Conservation (phyloP, 2,888 invertebrate species). For the Cantharis lateralis region DNA sequence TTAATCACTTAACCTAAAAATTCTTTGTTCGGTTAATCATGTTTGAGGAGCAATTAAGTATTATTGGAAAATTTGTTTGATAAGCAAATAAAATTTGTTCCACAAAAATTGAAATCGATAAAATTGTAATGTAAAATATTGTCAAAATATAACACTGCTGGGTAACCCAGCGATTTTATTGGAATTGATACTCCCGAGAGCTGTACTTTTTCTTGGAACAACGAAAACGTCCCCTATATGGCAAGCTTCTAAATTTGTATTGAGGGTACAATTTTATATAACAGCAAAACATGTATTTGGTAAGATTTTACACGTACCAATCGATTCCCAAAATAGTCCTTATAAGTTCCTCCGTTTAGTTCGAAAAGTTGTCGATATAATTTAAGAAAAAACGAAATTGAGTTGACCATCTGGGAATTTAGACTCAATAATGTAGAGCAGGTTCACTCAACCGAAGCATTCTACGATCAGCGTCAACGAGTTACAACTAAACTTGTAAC, state of each 20-base stretch:
- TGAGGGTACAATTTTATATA: conserved; percentile 2
- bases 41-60: not conserved
- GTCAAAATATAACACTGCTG: not conserved
- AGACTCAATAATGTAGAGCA: conserved; percentile 11
- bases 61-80: not conserved
- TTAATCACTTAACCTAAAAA: not conserved
- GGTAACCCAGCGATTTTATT: not conserved
- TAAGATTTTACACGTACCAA: conserved; percentile 11
- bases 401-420: conserved; percentile 19
- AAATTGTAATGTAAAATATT: not conserved
- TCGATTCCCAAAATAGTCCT: conserved; percentile 9
- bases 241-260: not conserved
- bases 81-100: not conserved
- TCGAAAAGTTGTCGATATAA: conserved; percentile 1
- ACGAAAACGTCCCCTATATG: not conserved
- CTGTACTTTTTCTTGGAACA: not conserved
- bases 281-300: not conserved
- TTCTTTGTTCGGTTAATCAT: not conserved
- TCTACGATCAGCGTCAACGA: conserved; percentile 9
- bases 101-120: not conserved
- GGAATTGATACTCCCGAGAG: not conserved
- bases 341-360: conserved; percentile 3
- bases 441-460: conserved; percentile 8
- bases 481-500: conserved; percentile 4
- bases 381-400: conserved; percentile 15